Conservation (phyloP, 2,797 vertebrate genomes). For the Basileuterus tristriatus region DNA sequence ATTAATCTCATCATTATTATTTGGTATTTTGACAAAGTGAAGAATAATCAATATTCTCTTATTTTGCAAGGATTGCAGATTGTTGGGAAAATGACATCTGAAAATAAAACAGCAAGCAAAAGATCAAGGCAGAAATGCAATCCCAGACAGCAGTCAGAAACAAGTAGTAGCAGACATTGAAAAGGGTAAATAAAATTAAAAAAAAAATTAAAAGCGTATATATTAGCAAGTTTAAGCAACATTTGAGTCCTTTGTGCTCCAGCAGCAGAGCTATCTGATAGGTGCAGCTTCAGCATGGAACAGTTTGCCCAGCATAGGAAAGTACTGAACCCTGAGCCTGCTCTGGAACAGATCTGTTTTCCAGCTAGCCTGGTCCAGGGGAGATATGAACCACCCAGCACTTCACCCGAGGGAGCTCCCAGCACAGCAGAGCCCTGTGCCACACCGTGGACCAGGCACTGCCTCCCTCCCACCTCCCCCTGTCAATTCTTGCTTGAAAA, state of each 20-base stretch:
- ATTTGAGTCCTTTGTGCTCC: conserved; percentile 1
- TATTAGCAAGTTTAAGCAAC: conserved; percentile 20
- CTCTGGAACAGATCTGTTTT: conserved; percentile 69
- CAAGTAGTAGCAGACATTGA: neutral
- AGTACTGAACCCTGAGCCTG: conserved; percentile 58
- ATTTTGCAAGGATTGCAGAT: neutral
- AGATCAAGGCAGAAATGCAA: neutral
- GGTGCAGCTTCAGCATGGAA: neutral
- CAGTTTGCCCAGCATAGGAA: conserved; percentile 62
- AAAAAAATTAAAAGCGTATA: neutral
- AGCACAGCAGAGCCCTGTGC: conserved; percentile 37
- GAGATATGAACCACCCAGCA: conserved; percentile 50
- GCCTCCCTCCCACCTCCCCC: conserved; percentile 20
- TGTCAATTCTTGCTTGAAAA: conserved; percentile 22
- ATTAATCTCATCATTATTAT: conserved; percentile 3
- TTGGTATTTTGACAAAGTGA: neutral
- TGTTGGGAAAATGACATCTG: neutral
- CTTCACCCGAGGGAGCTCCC: conserved; percentile 9
- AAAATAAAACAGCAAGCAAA: neutral
- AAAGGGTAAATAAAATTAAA: neutral
- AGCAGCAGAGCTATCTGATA: conserved; percentile 60
- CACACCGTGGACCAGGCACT: neutral
- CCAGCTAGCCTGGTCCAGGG: conserved; percentile 35
- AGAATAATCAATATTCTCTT: neutral
- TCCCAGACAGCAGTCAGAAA: neutral